Evolutionary conservation across 2,888 invertebrate genomes (phyloP), one percentile per base, ranked within the genome.

Genomic region (Flexamia atlantica): DNA sequence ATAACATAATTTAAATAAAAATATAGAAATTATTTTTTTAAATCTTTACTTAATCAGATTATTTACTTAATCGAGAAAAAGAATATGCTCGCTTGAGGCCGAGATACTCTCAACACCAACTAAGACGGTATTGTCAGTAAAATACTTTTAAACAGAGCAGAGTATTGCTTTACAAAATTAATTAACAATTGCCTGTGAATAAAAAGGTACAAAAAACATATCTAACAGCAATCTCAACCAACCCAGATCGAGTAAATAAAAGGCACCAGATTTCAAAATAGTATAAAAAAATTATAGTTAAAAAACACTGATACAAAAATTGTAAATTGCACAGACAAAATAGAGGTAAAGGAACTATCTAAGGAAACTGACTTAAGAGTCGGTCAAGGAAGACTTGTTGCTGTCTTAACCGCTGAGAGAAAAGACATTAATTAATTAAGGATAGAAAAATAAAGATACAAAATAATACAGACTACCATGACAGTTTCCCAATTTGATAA

Each of bases 201-300:
- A 57, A 57, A 57, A 57, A 23, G 20, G 9, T 23, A 20, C 20
- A 57, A 57, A 36, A n/a, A 57, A 57, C 57, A 57, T 57, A 57
- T 20, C 53, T 17, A 7, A 36, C 36, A 57, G 23, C 57, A 57
- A 57, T 57, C 57, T 57, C 20, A 30, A 68, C 17, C 2, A 68
- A 68, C 17, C 36, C 10, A 68, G n/a, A 68, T 68, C 30, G 36
- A 36, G 36, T 36, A 68, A 36, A 76, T 50, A 76, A 76, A 76
- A 76, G 76, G 76, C 76, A 76, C 76, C 76, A 76, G 76, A 76
- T 50, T 50, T 76, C 30, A 76, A 57, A 57, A 57, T 12, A 57
- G 57, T 57, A 57, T 57, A 57, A 57, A 57, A n/a, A 57, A 57
- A 57, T 23, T 57, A 57, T 57, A 57, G 57, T 57, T 23, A 57